Base-by-base conservation (phyloP, 2,888 invertebrate species). In the Melieria crassipennis region DNA sequence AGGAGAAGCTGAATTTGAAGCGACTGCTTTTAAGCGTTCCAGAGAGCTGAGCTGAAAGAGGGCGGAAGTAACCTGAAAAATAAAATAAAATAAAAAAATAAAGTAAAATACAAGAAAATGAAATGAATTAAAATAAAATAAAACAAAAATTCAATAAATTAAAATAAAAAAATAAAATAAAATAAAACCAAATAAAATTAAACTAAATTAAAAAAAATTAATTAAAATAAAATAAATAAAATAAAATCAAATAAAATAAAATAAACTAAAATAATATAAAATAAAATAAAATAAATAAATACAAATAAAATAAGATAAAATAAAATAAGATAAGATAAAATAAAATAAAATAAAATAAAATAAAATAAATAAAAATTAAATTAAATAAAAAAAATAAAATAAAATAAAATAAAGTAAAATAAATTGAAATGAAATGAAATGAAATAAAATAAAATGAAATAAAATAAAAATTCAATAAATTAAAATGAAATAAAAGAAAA, bases 211-310 rank as follows among this genome's bases (percentile, higher is more conserved):
- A 58, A 43, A 10, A 58, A 58, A 58, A 16, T 16, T 43, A 43
- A 43, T 43, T 58, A 58, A 43, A 58, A n/a, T 43, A 58, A 58
- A 58, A 58, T 30, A 42, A 43, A 58, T 58, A n/a, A 50, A 50
- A 58, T 10, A 58, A 58, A 43, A 43, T 58, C 43, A 11, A 10
- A 10, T 50, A 10, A 50, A 50, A 50, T 50, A 58, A 43, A 58
- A 43, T 11, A 58, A 58, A 43, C 1, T 58, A 9, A 43, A 42
- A 42, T 1, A 9, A 65, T 45, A 7, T 56, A 10, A 63, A 58
- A 43, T 3, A 16, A 11, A 11, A 56, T 45, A 60, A 47, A 48
- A 50, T 4, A 13, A 50, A n/a, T n/a, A n/a, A 48, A 63, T 30
- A 30, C 0, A 48, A 45, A 63, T 7, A 16, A 43, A 16, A 48